Percentiles rank a stretch among this genome's conserved stretches.
These are phyloP conservation scores for Atherinomorus stipes DNA, from an alignment of 2,113 vertebrate genomes.

Conservation along the genomic window DNA sequence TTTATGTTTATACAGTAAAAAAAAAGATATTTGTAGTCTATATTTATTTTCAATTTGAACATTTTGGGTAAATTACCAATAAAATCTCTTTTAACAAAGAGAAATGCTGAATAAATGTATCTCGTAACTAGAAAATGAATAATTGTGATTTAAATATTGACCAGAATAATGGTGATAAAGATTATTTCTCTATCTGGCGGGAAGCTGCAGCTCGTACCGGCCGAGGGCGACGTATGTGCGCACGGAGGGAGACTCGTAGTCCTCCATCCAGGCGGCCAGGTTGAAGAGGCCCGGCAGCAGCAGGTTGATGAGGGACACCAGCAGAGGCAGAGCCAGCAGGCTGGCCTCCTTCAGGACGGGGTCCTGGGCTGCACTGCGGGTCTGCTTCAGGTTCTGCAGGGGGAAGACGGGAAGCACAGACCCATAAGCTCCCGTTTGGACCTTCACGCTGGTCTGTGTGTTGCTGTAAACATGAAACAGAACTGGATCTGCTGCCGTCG, in stretches of 20 bases:
- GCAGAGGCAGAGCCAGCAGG: slow-evolving; percentile 85
- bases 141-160: too few relatives aligned
- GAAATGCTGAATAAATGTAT: too few relatives aligned
- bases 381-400: slow-evolving; percentile 36
- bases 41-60: too few relatives aligned
- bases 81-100: too few relatives aligned
- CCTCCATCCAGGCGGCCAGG: slow-evolving; percentile 86
- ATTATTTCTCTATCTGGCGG: too few relatives aligned
- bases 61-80: too few relatives aligned
- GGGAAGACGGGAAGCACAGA: not conserved
- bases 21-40: too few relatives aligned
- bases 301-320: slow-evolving; percentile 87
- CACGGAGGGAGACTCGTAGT: slow-evolving; percentile 84
- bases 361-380: accelerated
- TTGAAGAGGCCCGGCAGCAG: slow-evolving; percentile 88
- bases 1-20: too few relatives aligned
- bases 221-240: slow-evolving; percentile 85
- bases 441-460: too few relatives aligned
- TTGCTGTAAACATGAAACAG: not conserved
- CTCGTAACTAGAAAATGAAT: too few relatives aligned
- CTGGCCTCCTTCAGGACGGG: slow-evolving; percentile 68
- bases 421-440: too few relatives aligned
- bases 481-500: not conserved
- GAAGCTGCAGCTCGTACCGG: slow-evolving; percentile 82
- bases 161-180: too few relatives aligned